Conservation (phyloP, 1,140 invertebrate species). For the Philopotamus ludificatus region DNA sequence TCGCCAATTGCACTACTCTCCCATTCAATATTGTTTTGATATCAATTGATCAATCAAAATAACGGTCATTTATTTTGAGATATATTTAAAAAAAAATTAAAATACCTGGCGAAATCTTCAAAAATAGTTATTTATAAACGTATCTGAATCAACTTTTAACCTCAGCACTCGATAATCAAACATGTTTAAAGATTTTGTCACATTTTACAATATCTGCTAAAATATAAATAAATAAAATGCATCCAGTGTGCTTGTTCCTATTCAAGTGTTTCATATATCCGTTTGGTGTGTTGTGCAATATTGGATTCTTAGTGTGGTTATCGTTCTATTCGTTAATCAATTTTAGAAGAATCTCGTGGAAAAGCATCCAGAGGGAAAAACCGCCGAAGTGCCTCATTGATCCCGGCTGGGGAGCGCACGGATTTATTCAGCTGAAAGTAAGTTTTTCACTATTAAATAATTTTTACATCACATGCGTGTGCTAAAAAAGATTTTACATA, state of each 20-base stretch:
- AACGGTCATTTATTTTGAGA: not conserved
- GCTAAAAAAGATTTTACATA: too few relatives aligned
- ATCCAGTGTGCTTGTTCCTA: slow-evolving; percentile 31
- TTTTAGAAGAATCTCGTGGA: slow-evolving; percentile 29
- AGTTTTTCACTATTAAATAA: slow-evolving; percentile 41
- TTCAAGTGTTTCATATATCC: slow-evolving; percentile 34
- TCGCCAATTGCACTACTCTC: slow-evolving; percentile 25
- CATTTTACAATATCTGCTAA: too few relatives aligned
- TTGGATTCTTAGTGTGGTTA: slow-evolving; percentile 35
- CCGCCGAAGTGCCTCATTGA: slow-evolving; percentile 63
- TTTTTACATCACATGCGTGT: not conserved
- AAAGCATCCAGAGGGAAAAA: slow-evolving; percentile 52
- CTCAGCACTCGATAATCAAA: too few relatives aligned
- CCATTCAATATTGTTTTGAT: too few relatives aligned
- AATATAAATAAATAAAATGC: too few relatives aligned
- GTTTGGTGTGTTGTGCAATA: slow-evolving; percentile 33
- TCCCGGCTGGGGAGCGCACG: slow-evolving; percentile 61
- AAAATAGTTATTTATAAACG: too few relatives aligned
- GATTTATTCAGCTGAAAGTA: slow-evolving; percentile 67
- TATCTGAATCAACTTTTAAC: too few relatives aligned
- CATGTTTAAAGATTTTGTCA: too few relatives aligned
- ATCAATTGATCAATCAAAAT: too few relatives aligned
- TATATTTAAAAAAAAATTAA: slow-evolving; percentile 4
- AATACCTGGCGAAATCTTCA: too few relatives aligned
- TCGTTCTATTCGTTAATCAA: slow-evolving; percentile 23